A percentile compares a stretch with the other conserved stretches of the same genome.
Conservation (phyloP, 2,888 invertebrate species). For the Acrobasis repandana region DNA sequence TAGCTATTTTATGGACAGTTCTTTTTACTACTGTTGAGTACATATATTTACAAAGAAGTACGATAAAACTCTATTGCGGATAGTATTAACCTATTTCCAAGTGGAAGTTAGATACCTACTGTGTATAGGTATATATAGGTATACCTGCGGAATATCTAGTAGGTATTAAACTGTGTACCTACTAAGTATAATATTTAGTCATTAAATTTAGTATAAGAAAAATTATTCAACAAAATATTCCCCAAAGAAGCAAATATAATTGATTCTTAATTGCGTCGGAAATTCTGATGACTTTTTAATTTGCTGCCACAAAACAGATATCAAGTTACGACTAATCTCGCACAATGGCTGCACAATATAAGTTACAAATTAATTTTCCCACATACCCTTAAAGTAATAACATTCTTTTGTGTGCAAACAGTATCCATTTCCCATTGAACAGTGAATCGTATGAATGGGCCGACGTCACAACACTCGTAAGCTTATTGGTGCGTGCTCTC, state of each 20-base stretch:
- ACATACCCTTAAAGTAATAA: slow-evolving; percentile 81
- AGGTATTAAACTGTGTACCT: too few species aligned
- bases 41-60: too few species aligned
- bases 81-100: too few species aligned
- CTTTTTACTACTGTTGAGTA: neutral
- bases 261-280: slow-evolving; percentile 1
- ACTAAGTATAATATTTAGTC: too few species aligned
- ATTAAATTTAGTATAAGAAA: neutral
- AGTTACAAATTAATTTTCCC: slow-evolving; percentile 80
- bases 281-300: slow-evolving; percentile 32
- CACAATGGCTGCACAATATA: slow-evolving; percentile 55
- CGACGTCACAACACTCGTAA: slow-evolving; percentile 73
- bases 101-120: too few species aligned
- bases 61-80: too few species aligned
- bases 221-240: neutral
- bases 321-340: slow-evolving; percentile 39
- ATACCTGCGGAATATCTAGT: too few species aligned
- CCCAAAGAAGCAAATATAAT: neutral
- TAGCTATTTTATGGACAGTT: neutral
- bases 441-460: slow-evolving; percentile 67
- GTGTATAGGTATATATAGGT: too few species aligned
- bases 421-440: slow-evolving; percentile 74
- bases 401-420: slow-evolving; percentile 74
- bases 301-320: slow-evolving; percentile 28
- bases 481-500: slow-evolving; percentile 61